Conservation (phyloP, 92 coral and sea anemone genomes). For the Porites evermanni region DNA sequence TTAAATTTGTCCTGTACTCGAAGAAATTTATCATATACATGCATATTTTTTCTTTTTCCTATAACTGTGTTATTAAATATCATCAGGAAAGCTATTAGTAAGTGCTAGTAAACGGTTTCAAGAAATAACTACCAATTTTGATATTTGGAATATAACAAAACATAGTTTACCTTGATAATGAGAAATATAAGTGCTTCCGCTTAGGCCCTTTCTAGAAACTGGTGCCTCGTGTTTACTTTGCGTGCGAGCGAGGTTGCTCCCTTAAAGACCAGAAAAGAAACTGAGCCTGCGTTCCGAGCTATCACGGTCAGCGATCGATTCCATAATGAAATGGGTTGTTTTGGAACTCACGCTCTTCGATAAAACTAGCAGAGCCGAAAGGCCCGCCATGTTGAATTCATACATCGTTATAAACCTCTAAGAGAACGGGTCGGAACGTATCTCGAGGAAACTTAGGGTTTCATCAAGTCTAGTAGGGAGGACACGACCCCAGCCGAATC, state of each 20-base stretch:
- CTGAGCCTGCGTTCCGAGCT: background rate
- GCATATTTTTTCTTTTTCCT: background rate
- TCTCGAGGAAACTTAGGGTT: too few species aligned
- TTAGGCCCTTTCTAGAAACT: background rate
- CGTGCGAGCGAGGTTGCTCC: background rate
- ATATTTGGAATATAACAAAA: background rate
- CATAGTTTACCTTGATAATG: constrained; percentile 36
- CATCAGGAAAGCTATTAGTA: background rate
- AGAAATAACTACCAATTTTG: background rate
- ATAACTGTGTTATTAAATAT: background rate
- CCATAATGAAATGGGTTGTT: background rate
- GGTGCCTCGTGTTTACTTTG: background rate
- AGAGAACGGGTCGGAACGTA: too few species aligned
- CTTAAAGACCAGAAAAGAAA: background rate
- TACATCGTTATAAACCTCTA: too few species aligned
- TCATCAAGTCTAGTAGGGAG: too few species aligned
- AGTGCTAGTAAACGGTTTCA: background rate
- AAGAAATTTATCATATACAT: background rate
- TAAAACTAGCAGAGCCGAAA: too few species aligned
- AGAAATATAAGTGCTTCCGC: constrained; percentile 32
- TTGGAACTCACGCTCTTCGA: too few species aligned
- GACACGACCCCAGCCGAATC: too few species aligned
- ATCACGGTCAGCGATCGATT: background rate
- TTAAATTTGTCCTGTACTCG: background rate
- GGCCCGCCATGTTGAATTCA: background rate